A percentile compares a stretch with the other conserved stretches of the same genome.
Evolutionary conservation across 2,797 vertebrate species (phyloP).

Genomic region (Molossus molossus): DNA sequence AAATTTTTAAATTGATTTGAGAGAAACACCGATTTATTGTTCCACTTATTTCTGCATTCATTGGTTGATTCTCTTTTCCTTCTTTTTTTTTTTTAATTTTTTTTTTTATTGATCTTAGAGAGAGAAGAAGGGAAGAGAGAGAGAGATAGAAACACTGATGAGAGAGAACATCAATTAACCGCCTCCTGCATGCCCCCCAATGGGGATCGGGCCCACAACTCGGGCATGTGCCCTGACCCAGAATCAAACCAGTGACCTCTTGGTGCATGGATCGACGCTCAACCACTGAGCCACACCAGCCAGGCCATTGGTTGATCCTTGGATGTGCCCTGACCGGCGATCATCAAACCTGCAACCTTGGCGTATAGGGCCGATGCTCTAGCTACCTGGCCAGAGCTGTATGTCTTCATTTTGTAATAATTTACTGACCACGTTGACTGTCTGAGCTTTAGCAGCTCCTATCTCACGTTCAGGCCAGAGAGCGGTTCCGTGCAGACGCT

Average conservation of each 20-base stretch:
- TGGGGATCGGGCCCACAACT: too few species aligned
- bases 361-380: not conserved
- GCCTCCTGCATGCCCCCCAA: too few species aligned
- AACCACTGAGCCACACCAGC: too few species aligned
- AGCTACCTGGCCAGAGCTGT: not conserved
- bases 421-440: not conserved
- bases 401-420: slow-evolving; percentile 5
- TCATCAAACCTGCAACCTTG: not conserved
- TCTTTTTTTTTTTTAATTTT: too few species aligned
- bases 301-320: not conserved
- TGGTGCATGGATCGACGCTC: too few species aligned
- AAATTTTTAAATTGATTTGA: not conserved
- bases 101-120: too few species aligned
- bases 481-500: not conserved
- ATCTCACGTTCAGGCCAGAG: not conserved
- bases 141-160: too few species aligned
- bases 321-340: not conserved
- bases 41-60: not conserved
- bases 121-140: too few species aligned
- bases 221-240: too few species aligned
- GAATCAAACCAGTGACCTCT: too few species aligned
- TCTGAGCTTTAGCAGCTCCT: not conserved
- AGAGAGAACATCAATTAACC: too few species aligned
- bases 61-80: not conserved
- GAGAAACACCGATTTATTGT: not conserved